Evolutionary conservation across 2,888 invertebrate genomes (phyloP), one percentile per base, ranked within the genome.

Genomic region (Heliconius erato): DNA sequence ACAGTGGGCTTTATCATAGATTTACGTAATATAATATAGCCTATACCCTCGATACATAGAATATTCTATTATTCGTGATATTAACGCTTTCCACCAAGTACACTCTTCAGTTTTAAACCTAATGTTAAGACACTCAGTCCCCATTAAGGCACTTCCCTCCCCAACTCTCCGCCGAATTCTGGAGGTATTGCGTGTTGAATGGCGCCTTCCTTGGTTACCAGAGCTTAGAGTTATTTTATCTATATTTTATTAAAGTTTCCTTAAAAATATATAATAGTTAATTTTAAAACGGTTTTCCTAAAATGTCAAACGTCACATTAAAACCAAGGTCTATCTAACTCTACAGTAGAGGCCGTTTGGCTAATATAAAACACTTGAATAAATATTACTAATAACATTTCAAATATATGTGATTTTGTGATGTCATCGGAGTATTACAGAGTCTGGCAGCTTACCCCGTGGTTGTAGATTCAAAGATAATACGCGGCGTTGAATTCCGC

Each of bases 281-380:
- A 26, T 68, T 76, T 40, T 76, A 59, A 59, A 76, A 63, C 63
- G 26, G 28, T 65, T 80, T 35, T 59, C 12, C 76, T 63, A 49
- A 80, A 80, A 74, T 80, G 80, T 80, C 80, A 76, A 67, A 23
- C 16, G 54, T 76, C 76, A 63, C 68, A 76, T 80, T 76, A 80
- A 80, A 44, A 23, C 76, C 80, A 80, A 80, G 80, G 80, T 72
- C 67, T 54, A 23, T 72, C 28, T 54, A 23, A 7, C n/a, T 63
- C 76, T 54, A 28, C 6, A 23, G 14, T 28, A 0, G 49, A 65
- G 74, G 76, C 76, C 63, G 63, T 40, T 40, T 63, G n/a, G 63
- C 63, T 59, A 76, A 76, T 76, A 19, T 59, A 59, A 1, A 6
- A 16, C 59, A 40, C 35, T 72, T 72, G 72, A 72, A 72, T 72